Percentiles rank a stretch among this genome's conserved stretches.
These are phyloP conservation scores for Lomographa bimaculata DNA, from an alignment of 2,888 invertebrate genomes.

Conservation along the genomic window DNA sequence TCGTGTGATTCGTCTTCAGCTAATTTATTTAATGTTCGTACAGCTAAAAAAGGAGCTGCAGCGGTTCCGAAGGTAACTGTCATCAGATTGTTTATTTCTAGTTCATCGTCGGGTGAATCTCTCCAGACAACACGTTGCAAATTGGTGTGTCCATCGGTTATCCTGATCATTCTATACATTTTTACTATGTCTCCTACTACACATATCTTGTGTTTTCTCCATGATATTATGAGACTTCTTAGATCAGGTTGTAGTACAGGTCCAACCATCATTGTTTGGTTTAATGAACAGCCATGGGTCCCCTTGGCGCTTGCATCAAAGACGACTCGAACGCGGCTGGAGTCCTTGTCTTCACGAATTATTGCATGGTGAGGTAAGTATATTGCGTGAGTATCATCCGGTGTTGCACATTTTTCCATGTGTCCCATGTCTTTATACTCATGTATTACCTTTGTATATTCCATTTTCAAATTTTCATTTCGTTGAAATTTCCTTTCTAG, in stretches of 20 bases:
- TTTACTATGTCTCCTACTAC: slow-evolving; percentile 51
- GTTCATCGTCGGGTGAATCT: slow-evolving; percentile 9
- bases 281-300: slow-evolving; percentile 18
- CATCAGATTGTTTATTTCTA: slow-evolving; percentile 19
- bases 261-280: slow-evolving; percentile 32
- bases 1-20: too few species aligned
- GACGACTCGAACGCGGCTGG: slow-evolving; percentile 21
- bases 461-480: neutral
- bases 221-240: slow-evolving; percentile 18
- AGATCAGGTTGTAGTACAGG: slow-evolving; percentile 31
- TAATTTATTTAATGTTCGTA: too few species aligned
- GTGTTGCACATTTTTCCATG: too few species aligned
- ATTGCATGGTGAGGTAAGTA: slow-evolving; percentile 30
- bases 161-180: slow-evolving; percentile 37
- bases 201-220: slow-evolving; percentile 82
- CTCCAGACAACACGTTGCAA: slow-evolving; percentile 1
- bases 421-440: neutral
- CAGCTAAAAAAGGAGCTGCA: slow-evolving; percentile 21
- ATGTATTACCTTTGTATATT: neutral
- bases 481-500: slow-evolving; percentile 1
- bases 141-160: slow-evolving; percentile 4
- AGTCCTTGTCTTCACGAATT: slow-evolving; percentile 25
- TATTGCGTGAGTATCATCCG: slow-evolving; percentile 3
- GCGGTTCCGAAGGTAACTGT: slow-evolving; percentile 31
- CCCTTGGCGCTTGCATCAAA: neutral